Evolutionary conservation across 92 coral and sea anemone species (phyloP).

Genomic region (Paramuricea clavata): DNA sequence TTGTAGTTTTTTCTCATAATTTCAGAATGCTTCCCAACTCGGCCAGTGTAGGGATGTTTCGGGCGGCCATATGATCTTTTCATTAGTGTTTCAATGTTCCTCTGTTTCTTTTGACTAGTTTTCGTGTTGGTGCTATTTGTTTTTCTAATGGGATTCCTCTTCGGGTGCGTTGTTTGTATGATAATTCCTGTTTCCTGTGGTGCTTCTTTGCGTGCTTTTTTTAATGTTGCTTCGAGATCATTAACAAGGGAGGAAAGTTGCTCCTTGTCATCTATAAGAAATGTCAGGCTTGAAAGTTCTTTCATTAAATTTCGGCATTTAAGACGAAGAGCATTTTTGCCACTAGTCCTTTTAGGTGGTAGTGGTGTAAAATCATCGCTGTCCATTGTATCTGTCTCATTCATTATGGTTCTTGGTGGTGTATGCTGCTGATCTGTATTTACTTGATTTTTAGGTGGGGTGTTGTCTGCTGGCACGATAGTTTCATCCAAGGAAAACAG

Average conservation of each 20-base stretch:
- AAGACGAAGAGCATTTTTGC: neutral
- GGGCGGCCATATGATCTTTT: slow-evolving; percentile 37
- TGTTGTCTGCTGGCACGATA: neutral
- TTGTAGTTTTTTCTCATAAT: neutral
- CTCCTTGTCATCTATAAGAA: slow-evolving; percentile 11
- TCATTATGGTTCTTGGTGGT: neutral
- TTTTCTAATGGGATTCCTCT: too few relatives aligned
- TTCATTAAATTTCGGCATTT: neutral
- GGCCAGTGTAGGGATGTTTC: slow-evolving; percentile 37
- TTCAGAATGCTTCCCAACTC: slow-evolving; percentile 22
- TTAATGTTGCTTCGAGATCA: neutral
- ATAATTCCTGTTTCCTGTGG: too few relatives aligned
- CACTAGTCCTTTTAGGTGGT: neutral
- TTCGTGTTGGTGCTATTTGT: too few relatives aligned
- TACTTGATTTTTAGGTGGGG: neutral
- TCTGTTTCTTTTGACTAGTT: neutral
- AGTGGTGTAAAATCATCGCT: neutral
- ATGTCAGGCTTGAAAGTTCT: neutral
- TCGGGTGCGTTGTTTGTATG: too few relatives aligned
- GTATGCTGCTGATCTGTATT: too few relatives aligned
- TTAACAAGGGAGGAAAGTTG: neutral
- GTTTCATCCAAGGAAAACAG: too few relatives aligned
- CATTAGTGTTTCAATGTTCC: neutral
- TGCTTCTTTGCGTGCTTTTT: neutral
- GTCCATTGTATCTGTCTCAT: neutral